Base-by-base conservation (phyloP, 2,113 vertebrate genomes). In the Mesoclemmys tuberculata region DNA sequence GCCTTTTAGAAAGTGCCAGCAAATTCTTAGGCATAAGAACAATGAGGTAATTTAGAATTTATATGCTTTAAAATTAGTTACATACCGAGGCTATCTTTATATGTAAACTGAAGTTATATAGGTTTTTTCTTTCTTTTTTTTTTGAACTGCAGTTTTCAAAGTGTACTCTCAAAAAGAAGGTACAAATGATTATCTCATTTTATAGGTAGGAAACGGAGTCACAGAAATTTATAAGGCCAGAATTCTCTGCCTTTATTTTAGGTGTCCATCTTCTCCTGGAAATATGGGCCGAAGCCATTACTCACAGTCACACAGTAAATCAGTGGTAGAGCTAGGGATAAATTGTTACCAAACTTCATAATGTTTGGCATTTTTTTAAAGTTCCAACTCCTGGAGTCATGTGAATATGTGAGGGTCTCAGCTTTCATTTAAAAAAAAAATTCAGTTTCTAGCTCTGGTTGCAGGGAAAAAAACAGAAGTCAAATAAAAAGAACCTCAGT, bases 21-120 rank as follows among this genome's bases (percentile, higher is more conserved):
- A 61, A 85, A 75, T 93, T 86, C 90, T 88, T 91, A 80, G 71
- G 35, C 29, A 78, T 93, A 90, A 89, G 89, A 91, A 68, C 5
- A 90, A 54, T 74, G 61, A 68, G 61, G 87, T 85, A 91, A 81
- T 78, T 96, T 84, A 94, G 83, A 80, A 89, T 95, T 84, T 84
- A 31, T 44, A 2, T 85, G 19, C 52, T 84, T 82, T 89, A 77
- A 82, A 93, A 89, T 77, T n/a, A 56, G 35, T 86, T 90, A 16
- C 1, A 2, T 85, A 22, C 9, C 8, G 46, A 31, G 38, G 2
- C 29, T 90, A 61, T 18, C 48, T 94, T 92, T 82, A 41, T 80
- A 35, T 77, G 54, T 41, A 3, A 64, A 10, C 86, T 92, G 52
- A 82, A 78, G 0, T 75, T 82, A 83, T 29, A 46, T 27, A 10